phyloP scores from a whole-genome alignment of 1,140 invertebrate species.

The Papilio polyxenes region DNA sequence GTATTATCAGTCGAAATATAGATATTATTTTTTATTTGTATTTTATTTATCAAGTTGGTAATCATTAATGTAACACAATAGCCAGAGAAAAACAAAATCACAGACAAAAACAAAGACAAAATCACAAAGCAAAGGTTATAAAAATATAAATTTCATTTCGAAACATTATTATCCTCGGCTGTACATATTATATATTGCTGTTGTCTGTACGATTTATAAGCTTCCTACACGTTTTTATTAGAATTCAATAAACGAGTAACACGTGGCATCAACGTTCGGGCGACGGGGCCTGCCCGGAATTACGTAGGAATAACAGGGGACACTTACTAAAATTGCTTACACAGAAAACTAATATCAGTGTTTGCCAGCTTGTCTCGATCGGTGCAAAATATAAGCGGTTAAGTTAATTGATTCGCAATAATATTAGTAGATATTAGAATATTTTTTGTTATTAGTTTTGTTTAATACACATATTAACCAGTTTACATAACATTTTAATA shows the following conservation, averaged over 20 bases:
- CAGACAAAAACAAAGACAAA: neutral
- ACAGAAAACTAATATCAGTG: slow-evolving; percentile 80
- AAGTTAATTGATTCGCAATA: neutral
- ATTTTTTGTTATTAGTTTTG: too few species aligned
- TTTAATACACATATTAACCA: too few species aligned
- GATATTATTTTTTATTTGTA: too few species aligned
- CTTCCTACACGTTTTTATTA: slow-evolving; percentile 61
- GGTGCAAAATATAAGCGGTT: slow-evolving; percentile 6
- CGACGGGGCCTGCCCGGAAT: slow-evolving; percentile 58
- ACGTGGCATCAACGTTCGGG: slow-evolving; percentile 60
- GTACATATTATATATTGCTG: slow-evolving; percentile 21
- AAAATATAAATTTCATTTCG: neutral
- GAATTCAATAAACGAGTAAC: slow-evolving; percentile 68
- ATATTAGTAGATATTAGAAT: neutral
- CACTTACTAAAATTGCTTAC: slow-evolving; percentile 79
- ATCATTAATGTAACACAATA: too few species aligned
- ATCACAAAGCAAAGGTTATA: neutral
- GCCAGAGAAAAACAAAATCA: neutral
- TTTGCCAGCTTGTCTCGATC: slow-evolving; percentile 69
- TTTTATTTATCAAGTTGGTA: too few species aligned
- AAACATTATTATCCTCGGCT: neutral
- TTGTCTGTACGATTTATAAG: slow-evolving; percentile 46
- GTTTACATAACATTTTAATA: too few species aligned
- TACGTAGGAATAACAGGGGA: slow-evolving; percentile 73
- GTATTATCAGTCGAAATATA: too few species aligned